Conservation (phyloP, 2,797 vertebrate genomes). For the Euthynnus affinis region DNA sequence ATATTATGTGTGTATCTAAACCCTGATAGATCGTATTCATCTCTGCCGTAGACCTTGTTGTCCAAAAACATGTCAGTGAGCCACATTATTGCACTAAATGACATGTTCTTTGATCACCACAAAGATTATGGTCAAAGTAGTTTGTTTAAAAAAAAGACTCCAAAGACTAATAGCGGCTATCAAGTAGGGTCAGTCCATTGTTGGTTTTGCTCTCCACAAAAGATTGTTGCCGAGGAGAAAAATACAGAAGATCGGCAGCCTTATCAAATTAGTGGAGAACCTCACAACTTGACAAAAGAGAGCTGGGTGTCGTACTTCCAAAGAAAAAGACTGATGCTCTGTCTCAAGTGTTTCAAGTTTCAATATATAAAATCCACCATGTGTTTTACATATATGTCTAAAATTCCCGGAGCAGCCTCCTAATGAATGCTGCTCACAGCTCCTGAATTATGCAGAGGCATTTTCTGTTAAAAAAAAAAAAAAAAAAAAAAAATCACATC, state of each 20-base stretch:
- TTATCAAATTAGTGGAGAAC: neutral
- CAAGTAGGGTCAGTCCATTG: no score
- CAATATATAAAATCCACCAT: conserved; percentile 24
- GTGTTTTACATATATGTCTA: conserved; percentile 44
- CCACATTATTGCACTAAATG: no score
- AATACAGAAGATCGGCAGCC: no score
- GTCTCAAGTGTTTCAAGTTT: conserved; percentile 35
- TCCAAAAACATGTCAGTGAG: no score
- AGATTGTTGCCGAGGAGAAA: no score
- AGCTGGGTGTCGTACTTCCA: neutral
- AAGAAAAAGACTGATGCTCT: conserved; percentile 29
- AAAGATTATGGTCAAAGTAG: no score
- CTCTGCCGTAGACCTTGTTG: no score
- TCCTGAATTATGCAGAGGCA: conserved; percentile 65
- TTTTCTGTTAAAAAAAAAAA: conserved; percentile 64
- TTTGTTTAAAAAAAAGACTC: no score
- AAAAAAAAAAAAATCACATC: conserved; percentile 51
- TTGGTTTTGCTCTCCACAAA: no score
- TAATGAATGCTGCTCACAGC: conserved; percentile 60
- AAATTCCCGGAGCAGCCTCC: conserved; percentile 29
- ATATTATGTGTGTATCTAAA: neutral
- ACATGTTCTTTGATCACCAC: no score
- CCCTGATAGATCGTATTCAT: no score
- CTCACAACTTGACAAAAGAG: conserved; percentile 1
- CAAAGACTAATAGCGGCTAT: no score